A percentile compares a stretch with the other conserved stretches of the same genome.
Evolutionary conservation across 2,113 vertebrate genomes (phyloP).

Genomic region (Clarias macrocephalus): DNA sequence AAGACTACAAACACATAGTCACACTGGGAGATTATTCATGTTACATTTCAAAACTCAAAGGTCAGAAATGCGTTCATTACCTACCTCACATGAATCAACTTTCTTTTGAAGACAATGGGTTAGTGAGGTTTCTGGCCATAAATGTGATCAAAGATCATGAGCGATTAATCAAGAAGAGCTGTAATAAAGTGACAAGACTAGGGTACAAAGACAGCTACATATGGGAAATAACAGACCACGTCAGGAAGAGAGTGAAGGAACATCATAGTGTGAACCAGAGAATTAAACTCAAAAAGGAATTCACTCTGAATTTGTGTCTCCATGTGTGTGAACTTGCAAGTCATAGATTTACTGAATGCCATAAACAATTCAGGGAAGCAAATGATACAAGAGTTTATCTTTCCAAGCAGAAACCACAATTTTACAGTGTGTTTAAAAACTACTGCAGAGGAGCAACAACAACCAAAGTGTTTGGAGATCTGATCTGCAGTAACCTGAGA

Average conservation of each 20-base stretch:
- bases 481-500: too few relatives aligned
- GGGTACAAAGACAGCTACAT: background rate
- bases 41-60: background rate
- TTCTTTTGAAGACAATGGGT: background rate
- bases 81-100: background rate
- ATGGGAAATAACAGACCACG: background rate
- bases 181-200: background rate
- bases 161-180: background rate
- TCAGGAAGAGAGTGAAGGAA: background rate
- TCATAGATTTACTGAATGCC: too few relatives aligned
- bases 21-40: background rate
- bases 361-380: too few relatives aligned
- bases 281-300: background rate
- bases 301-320: too few relatives aligned
- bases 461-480: conserved; percentile 59
- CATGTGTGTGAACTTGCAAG: too few relatives aligned
- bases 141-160: background rate
- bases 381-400: too few relatives aligned
- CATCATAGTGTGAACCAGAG: background rate
- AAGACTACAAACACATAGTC: background rate
- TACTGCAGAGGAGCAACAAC: conserved; percentile 67
- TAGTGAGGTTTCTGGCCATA: background rate
- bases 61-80: background rate
- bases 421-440: conserved; percentile 65
- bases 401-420: conserved; percentile 65